phyloP scores from a whole-genome alignment of 2,113 vertebrate species.

The Mirza zaza region DNA sequence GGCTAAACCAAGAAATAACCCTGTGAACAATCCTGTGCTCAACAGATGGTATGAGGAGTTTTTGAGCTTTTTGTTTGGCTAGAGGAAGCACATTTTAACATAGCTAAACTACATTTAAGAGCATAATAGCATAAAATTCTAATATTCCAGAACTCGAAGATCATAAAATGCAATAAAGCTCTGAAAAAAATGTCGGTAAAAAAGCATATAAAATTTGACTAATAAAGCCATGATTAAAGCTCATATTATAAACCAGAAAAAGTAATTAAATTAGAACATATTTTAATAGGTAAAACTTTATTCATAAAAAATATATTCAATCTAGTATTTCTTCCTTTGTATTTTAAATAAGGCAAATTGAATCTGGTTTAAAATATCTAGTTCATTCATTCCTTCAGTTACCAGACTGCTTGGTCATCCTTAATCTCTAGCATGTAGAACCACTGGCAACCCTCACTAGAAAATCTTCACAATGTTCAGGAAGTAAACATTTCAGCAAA shows the following conservation, averaged over 20 bases:
- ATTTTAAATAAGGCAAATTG: slow-evolving; percentile 16
- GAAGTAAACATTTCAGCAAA: neutral
- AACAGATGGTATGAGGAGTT: neutral
- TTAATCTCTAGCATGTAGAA: neutral
- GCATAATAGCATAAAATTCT: slow-evolving; percentile 2
- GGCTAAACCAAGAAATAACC: neutral
- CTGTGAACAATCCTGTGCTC: neutral
- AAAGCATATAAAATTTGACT: neutral
- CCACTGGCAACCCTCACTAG: neutral
- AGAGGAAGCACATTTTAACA: neutral
- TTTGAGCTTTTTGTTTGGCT: neutral
- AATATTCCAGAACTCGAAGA: slow-evolving; percentile 29
- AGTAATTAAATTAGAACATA: neutral
- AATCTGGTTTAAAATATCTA: neutral
- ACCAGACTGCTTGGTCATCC: neutral
- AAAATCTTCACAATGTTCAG: neutral
- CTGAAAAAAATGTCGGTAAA: neutral
- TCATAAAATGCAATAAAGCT: neutral
- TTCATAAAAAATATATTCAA: neutral
- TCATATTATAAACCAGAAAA: slow-evolving; percentile 31
- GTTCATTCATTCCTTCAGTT: neutral
- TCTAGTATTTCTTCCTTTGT: neutral
- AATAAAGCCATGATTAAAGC: neutral
- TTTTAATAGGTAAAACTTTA: neutral
- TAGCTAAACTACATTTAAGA: neutral